A percentile compares a stretch with the other conserved stretches of the same genome.
Evolutionary conservation across 2,797 vertebrate species (phyloP).

Genomic region (Babyrousa celebensis): DNA sequence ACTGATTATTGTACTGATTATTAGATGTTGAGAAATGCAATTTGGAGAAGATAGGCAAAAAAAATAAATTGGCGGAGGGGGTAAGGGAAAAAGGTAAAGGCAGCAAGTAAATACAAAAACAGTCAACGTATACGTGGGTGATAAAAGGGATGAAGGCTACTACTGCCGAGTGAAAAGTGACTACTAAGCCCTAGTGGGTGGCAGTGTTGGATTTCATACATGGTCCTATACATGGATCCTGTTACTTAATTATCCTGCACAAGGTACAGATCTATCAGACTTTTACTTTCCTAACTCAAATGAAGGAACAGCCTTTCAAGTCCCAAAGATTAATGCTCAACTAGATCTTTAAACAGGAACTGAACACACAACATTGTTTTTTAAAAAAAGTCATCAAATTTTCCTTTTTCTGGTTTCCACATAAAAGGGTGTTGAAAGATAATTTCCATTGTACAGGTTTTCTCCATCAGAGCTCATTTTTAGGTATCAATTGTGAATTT

Average conservation of each 20-base stretch:
- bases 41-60: not conserved
- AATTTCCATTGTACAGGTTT: not conserved
- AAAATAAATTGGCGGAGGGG: not conserved
- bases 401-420: constrained; percentile 7
- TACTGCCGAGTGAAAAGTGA: not conserved
- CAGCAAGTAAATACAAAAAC: not conserved
- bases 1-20: too few relatives aligned
- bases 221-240: not conserved
- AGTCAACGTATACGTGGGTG: not conserved
- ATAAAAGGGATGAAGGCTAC: not conserved
- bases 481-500: constrained; percentile 32
- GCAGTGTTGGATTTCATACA: not conserved
- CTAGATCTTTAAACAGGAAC: constrained; percentile 7
- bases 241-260: not conserved
- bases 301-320: constrained; percentile 26
- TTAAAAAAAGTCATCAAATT: not conserved
- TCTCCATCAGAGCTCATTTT: constrained; percentile 12
- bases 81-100: not conserved
- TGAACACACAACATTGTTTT: not conserved
- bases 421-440: constrained; percentile 12
- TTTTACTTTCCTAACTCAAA: constrained; percentile 23
- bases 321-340: constrained; percentile 29
- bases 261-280: not conserved
- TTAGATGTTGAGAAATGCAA: not conserved
- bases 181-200: not conserved